Evolutionary conservation across 2,888 invertebrate genomes (phyloP), one percentile per base, ranked within the genome.

Genomic region (Uloborus plumipes): DNA sequence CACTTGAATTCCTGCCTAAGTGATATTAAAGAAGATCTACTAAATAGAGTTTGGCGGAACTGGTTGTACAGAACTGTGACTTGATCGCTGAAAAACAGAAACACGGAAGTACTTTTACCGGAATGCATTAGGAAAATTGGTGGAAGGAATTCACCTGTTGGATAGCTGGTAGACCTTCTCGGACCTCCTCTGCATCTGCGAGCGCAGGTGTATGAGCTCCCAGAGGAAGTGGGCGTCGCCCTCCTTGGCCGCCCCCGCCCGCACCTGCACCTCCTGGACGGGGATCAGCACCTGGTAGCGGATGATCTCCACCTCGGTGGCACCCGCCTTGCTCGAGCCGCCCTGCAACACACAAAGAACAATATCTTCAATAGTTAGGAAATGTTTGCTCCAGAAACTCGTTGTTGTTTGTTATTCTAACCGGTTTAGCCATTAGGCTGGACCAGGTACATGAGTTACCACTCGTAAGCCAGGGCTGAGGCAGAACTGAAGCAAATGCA

Each of bases 121-220:
- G 61, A 61, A 20, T 61, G 14, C 11, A 61, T 61, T 11, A n/a
- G n/a, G n/a, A n/a, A n/a, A n/a, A n/a, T n/a, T n/a, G n/a, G n/a
- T n/a, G n/a, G n/a, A n/a, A n/a, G n/a, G n/a, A n/a, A n/a, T n/a
- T 9, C 39, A 95, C 95, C 95, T 95, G 90, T 98, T 98, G 70
- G 97, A 97, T 84, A 98, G 92, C 87, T 98, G 97, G 89, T 98
- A 98, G 86, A 97, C 95, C 90, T 97, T 97, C 90, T 98, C 98
- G 9, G 97, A 96, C 87, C 98, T 93, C 85, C 97, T 93, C 89
- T 98, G 97, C 86, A 96, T 91, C 90, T 97, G 97, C 89, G 95
- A 97, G 88, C 97, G 93, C 88, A 97, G 91, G 90, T 98, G 98
- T 87, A 98, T 96, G 86, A 98, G 92, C 90, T 98, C 98, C 98